Conservation (phyloP, 2,113 vertebrate species). For the Malurus cyaneus region DNA sequence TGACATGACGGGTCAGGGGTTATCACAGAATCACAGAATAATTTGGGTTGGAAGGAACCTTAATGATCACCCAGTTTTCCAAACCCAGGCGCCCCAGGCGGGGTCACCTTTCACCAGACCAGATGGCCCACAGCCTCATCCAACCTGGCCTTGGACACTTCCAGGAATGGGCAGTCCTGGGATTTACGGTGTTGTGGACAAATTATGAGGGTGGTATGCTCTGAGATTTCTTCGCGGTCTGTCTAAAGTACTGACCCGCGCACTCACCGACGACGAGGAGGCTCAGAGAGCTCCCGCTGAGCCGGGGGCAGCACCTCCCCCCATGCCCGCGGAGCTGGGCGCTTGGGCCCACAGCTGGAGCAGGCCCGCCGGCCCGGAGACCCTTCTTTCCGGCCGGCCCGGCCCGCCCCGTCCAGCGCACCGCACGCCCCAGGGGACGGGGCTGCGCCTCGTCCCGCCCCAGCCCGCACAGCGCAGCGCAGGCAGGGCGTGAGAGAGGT, state of each 20-base stretch:
- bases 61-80: background rate
- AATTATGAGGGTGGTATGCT: background rate
- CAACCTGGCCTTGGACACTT: background rate
- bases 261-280: fast-evolving
- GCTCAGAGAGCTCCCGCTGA: background rate
- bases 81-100: background rate
- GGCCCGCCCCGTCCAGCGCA: background rate
- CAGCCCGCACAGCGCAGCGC: background rate
- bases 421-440: background rate
- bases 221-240: background rate
- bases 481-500: background rate
- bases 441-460: background rate
- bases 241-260: fast-evolving
- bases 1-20: background rate
- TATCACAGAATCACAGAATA: background rate
- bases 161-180: background rate
- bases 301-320: background rate
- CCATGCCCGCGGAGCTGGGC: fast-evolving
- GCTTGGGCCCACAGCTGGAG: background rate
- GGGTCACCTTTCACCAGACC: background rate
- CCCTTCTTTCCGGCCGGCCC: background rate
- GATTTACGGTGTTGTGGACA: too few relatives aligned
- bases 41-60: background rate
- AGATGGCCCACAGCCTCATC: background rate
- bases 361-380: background rate